phyloP scores from a whole-genome alignment of 2,888 invertebrate genomes.

The Amaurobius ferox region DNA sequence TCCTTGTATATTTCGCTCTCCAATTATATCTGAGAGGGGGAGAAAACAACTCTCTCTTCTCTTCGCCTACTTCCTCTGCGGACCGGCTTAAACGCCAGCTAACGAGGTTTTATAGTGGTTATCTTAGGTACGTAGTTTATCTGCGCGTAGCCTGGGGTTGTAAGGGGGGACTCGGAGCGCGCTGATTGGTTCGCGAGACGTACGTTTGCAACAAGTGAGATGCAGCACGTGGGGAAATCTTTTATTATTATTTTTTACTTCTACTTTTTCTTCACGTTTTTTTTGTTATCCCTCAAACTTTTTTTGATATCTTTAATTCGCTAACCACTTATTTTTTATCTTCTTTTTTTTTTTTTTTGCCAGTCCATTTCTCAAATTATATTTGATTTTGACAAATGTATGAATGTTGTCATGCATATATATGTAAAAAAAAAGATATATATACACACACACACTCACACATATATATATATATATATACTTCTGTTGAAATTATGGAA shows the following conservation, averaged over 20 bases:
- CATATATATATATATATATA: too few relatives aligned
- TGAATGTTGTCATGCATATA: too few relatives aligned
- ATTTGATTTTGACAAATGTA: too few relatives aligned
- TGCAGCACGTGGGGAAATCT: slow-evolving; percentile 28
- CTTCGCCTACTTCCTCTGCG: not conserved
- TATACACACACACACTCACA: too few relatives aligned
- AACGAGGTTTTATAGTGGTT: slow-evolving; percentile 31
- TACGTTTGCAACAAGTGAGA: slow-evolving; percentile 33
- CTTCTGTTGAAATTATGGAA: too few relatives aligned
- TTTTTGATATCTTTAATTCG: not conserved
- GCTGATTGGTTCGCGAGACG: slow-evolving; percentile 27
- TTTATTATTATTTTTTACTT: not conserved
- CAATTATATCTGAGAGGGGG: not conserved
- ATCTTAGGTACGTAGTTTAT: slow-evolving; percentile 20
- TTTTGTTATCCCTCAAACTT: slow-evolving; percentile 2
- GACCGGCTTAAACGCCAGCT: slow-evolving; percentile 16
- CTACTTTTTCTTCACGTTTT: not conserved
- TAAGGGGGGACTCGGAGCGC: not conserved
- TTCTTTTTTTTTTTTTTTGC: too few relatives aligned
- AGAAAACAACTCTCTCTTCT: not conserved
- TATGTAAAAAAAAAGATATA: too few relatives aligned
- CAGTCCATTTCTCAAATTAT: too few relatives aligned
- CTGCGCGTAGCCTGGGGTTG: slow-evolving; percentile 24
- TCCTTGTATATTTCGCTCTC: not conserved
- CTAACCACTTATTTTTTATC: not conserved